Evolutionary conservation across 2,113 vertebrate species (phyloP).

Genomic region (Oreamnos americanus): DNA sequence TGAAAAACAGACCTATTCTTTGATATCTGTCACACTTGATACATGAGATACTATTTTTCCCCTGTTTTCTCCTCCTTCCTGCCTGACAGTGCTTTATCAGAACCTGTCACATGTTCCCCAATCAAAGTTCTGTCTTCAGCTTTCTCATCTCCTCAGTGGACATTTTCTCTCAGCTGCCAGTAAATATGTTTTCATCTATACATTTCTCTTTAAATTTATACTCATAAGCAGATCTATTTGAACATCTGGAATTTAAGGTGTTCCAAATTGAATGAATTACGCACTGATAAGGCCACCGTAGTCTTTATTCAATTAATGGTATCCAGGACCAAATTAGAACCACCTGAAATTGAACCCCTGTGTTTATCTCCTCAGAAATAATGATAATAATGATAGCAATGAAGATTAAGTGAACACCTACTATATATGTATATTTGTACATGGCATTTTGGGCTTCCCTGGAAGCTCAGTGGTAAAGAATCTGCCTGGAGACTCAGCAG

Average conservation of each 20-base stretch:
- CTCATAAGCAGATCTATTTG: neutral
- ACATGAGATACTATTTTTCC: neutral
- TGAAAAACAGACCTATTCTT: neutral
- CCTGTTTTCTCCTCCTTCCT: neutral
- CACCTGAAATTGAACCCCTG: neutral
- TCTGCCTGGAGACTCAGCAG: neutral
- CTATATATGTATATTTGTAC: neutral
- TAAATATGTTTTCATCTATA: neutral
- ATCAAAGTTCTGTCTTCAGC: neutral
- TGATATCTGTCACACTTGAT: neutral
- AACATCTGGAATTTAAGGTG: neutral
- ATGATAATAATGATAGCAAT: neutral
- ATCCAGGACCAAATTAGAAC: neutral
- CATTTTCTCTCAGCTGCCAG: neutral
- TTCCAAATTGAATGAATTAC: neutral
- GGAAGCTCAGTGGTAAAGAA: neutral
- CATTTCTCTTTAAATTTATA: slow-evolving; percentile 13
- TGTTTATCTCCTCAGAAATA: neutral
- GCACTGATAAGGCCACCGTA: neutral
- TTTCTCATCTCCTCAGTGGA: neutral
- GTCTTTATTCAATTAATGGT: neutral
- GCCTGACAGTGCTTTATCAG: neutral
- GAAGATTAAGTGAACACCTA: neutral
- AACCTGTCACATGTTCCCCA: neutral
- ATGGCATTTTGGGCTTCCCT: neutral